Evolutionary conservation across 2,113 vertebrate genomes (phyloP).

Genomic region (Psephotus haematonotus): DNA sequence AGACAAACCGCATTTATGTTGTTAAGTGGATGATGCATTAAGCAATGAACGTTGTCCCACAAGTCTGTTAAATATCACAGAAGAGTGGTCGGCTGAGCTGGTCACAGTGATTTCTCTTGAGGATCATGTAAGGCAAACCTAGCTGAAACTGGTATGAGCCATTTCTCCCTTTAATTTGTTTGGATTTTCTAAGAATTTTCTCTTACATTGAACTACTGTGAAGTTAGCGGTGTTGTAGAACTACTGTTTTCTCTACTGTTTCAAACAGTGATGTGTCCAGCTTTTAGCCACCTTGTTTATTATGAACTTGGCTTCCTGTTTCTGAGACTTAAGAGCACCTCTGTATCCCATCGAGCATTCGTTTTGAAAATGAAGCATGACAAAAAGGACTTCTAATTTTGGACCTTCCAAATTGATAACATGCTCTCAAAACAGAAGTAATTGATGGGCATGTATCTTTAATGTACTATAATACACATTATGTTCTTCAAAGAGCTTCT

Average conservation of each 20-base stretch:
- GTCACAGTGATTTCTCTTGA: not conserved
- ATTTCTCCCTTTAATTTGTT: not conserved
- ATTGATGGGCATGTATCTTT: not conserved
- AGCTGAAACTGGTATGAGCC: not conserved
- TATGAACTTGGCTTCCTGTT: not conserved
- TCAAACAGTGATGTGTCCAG: not conserved
- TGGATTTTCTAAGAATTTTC: not conserved
- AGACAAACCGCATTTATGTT: not conserved
- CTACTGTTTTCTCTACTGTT: not conserved
- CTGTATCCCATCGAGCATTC: not conserved
- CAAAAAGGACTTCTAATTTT: not conserved
- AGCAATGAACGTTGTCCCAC: not conserved
- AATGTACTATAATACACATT: not conserved
- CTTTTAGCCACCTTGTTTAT: not conserved
- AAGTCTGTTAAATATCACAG: not conserved
- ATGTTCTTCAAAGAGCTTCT: conserved; percentile 15
- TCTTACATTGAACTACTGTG: not conserved
- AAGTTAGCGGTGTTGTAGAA: not conserved
- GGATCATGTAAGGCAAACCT: not conserved
- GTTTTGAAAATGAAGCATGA: not conserved
- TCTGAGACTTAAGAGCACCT: not conserved
- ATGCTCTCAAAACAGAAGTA: not conserved
- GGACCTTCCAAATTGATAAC: not conserved
- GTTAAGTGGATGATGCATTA: not conserved
- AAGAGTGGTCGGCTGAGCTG: not conserved